A percentile compares a stretch with the other conserved stretches of the same genome.
Conservation (phyloP, 2,113 vertebrate species). For the Sigmodon hispidus region DNA sequence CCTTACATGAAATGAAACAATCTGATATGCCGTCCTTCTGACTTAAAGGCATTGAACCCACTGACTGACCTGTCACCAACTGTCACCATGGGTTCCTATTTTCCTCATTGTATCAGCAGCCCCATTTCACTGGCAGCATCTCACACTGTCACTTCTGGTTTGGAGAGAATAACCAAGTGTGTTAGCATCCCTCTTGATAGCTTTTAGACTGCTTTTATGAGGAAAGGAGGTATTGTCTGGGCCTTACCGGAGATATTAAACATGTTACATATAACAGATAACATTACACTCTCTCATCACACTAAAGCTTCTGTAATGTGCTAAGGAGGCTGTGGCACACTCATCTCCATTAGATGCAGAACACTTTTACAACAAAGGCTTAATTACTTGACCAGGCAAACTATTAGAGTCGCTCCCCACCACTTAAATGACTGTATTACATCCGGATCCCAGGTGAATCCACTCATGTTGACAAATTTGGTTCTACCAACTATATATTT, state of each 20-base stretch:
- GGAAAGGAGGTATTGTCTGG: neutral
- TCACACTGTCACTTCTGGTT: neutral
- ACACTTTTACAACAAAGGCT: neutral
- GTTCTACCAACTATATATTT: neutral
- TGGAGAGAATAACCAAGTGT: neutral
- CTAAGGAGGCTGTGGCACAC: neutral
- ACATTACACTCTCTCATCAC: neutral
- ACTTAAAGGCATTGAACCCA: neutral
- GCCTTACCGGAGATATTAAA: neutral
- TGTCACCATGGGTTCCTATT: neutral
- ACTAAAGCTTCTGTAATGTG: neutral
- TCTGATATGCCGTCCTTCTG: neutral
- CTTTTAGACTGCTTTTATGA: constrained; percentile 19
- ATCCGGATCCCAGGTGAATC: constrained; percentile 34
- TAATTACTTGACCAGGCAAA: constrained; percentile 26
- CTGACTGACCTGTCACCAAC: neutral
- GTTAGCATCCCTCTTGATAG: neutral
- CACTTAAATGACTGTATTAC: neutral
- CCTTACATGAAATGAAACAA: neutral
- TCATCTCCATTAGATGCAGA: constrained; percentile 11
- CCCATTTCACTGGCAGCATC: neutral
- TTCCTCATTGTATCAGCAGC: neutral
- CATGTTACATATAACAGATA: neutral
- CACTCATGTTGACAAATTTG: constrained; percentile 8
- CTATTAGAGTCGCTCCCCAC: neutral